These are phyloP conservation scores for Andrena fulva DNA, from an alignment of 2,888 invertebrate genomes.

Conservation along the genomic window DNA sequence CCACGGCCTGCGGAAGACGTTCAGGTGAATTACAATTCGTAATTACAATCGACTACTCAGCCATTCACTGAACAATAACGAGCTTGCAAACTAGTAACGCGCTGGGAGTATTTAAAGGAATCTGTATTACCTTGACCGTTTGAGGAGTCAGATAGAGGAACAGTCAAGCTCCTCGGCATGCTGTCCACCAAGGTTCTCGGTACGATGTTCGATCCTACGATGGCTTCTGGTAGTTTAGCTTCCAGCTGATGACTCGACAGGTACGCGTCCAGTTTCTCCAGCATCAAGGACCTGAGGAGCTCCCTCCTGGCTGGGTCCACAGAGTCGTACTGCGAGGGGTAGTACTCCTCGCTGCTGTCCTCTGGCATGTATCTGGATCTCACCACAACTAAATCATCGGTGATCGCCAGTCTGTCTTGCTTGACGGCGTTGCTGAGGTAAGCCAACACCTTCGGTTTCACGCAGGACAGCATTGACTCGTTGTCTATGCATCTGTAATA, in stretches of 20 bases:
- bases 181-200: conserved; percentile 88
- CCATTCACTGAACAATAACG: neutral
- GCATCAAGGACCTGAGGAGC: conserved; percentile 85
- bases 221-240: conserved; percentile 90
- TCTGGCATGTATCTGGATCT: conserved; percentile 86
- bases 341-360: conserved; percentile 84
- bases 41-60: neutral
- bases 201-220: conserved; percentile 84
- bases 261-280: conserved; percentile 91
- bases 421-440: conserved; percentile 90
- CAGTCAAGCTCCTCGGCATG: conserved; percentile 89
- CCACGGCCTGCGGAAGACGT: conserved; percentile 89
- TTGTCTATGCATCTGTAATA: conserved; percentile 79
- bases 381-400: conserved; percentile 91
- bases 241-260: conserved; percentile 91
- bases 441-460: conserved; percentile 91
- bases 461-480: conserved; percentile 86
- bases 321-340: conserved; percentile 75
- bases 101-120: neutral
- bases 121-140: conserved; percentile 78
- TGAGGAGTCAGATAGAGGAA: conserved; percentile 89
- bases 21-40: neutral
- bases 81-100: too few species aligned
- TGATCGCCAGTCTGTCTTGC: conserved; percentile 90
- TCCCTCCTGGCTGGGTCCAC: conserved; percentile 81